phyloP scores from a whole-genome alignment of 2,797 vertebrate genomes.

The Loriculus beryllinus region DNA sequence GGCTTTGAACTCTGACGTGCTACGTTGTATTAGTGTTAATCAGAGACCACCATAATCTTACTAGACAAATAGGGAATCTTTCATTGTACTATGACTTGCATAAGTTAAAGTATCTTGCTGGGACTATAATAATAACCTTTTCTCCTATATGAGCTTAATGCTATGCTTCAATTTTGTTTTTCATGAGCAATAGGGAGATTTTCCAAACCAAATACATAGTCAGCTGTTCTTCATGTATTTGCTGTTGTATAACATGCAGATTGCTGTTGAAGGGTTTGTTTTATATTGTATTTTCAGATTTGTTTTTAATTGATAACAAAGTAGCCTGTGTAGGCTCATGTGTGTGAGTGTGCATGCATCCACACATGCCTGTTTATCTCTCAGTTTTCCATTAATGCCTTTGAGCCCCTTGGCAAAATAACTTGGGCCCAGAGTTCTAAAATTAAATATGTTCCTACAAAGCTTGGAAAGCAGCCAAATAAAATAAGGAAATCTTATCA shows the following conservation, averaged over 20 bases:
- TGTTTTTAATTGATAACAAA: neutral
- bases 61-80: neutral
- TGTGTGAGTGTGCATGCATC: neutral
- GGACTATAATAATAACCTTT: neutral
- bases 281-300: neutral
- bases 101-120: neutral
- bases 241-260: neutral
- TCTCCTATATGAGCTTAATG: neutral
- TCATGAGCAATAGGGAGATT: neutral
- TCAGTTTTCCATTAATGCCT: neutral
- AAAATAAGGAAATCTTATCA: slow-evolving; percentile 6
- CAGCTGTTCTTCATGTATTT: neutral
- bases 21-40: neutral
- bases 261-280: neutral
- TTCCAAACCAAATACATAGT: neutral
- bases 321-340: neutral
- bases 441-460: slow-evolving; percentile 6
- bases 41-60: neutral
- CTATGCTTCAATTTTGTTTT: neutral
- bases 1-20: slow-evolving; percentile 8
- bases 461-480: slow-evolving; percentile 3
- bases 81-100: neutral
- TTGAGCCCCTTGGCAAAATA: slow-evolving; percentile 26
- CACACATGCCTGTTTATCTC: neutral
- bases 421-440: slow-evolving; percentile 2